Conservation (phyloP, 2,797 vertebrate species). For the Graptemys geographica region DNA sequence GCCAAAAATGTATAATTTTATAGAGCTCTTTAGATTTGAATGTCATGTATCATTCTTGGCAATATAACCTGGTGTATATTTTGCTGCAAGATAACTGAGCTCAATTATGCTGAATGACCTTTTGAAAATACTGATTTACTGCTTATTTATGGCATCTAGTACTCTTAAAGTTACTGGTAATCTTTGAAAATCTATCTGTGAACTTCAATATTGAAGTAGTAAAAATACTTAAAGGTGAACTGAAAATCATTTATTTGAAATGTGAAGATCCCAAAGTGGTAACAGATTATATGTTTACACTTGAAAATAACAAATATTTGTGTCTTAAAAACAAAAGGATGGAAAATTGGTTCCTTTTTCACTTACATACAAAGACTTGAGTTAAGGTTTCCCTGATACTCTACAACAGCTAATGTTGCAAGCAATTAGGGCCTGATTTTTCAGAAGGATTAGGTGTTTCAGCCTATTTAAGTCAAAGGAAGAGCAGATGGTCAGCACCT, state of each 20-base stretch:
- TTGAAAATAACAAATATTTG: background rate
- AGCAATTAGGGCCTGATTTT: background rate
- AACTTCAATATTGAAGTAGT: background rate
- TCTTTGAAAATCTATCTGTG: slow-evolving; percentile 1
- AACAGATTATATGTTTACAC: background rate
- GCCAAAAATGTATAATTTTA: background rate
- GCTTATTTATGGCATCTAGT: slow-evolving; percentile 31
- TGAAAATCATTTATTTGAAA: slow-evolving; percentile 6
- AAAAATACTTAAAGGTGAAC: background rate
- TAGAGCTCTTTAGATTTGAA: slow-evolving; percentile 36
- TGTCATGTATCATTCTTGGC: slow-evolving; percentile 33
- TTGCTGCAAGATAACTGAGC: slow-evolving; percentile 53
- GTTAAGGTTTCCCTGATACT: background rate
- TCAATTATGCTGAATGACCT: slow-evolving; percentile 54
- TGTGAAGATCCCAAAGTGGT: background rate
- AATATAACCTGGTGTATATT: slow-evolving; percentile 25
- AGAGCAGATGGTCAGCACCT: background rate
- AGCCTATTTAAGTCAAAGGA: background rate
- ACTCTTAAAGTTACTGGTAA: slow-evolving; percentile 25
- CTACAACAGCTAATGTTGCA: background rate
- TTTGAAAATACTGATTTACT: slow-evolving; percentile 62
- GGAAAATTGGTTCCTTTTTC: background rate
- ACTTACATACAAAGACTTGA: background rate
- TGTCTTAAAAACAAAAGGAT: background rate
- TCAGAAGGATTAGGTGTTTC: background rate